Evolutionary conservation across 2,797 vertebrate genomes (phyloP).

Genomic region (Peromyscus eremicus): DNA sequence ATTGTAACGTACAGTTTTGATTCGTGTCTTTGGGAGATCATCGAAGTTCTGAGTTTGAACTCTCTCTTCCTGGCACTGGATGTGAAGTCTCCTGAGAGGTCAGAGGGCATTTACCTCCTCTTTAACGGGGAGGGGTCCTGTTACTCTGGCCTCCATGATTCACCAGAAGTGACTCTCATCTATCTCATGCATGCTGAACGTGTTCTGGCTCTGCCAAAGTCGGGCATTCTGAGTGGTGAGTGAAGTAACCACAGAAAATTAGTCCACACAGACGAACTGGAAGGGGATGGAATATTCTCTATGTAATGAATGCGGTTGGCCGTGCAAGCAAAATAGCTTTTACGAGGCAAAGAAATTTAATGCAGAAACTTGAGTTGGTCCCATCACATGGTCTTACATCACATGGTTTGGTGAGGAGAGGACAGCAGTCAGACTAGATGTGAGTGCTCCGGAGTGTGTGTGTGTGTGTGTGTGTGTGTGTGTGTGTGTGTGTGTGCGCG

Average conservation of each 20-base stretch:
- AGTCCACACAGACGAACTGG: not conserved
- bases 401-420: not conserved
- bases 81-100: not conserved
- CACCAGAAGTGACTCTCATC: not conserved
- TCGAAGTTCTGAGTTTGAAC: conserved; percentile 26
- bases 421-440: not conserved
- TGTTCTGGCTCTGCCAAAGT: not conserved
- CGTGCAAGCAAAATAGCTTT: not conserved
- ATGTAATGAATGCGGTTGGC: not conserved
- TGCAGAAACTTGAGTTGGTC: not conserved
- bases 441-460: not conserved
- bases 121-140: not conserved
- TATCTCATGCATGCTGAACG: not conserved
- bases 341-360: not conserved
- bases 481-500: not conserved
- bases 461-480: not conserved
- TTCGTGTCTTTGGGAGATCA: conserved; percentile 17
- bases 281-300: not conserved
- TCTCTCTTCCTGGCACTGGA: not conserved
- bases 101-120: not conserved
- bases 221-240: not conserved
- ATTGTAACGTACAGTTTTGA: not conserved
- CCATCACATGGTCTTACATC: not conserved
- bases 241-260: conserved; percentile 3
- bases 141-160: not conserved